phyloP scores from a whole-genome alignment of 2,888 invertebrate species.

The Rhogogaster chlorosoma region DNA sequence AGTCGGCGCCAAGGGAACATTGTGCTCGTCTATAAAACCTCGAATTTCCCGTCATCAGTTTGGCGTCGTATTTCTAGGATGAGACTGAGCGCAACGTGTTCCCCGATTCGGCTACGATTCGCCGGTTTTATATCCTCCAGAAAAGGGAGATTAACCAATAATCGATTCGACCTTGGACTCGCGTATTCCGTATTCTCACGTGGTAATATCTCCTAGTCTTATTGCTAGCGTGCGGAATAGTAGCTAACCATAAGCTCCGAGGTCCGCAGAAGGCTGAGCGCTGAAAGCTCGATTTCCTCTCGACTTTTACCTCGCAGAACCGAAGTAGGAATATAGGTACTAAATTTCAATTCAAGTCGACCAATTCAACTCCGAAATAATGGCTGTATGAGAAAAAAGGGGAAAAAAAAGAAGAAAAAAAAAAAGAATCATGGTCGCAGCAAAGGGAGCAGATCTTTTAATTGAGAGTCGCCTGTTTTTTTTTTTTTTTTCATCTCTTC shows the following conservation, averaged over 20 bases:
- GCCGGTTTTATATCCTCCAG: not conserved
- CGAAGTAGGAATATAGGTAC: not conserved
- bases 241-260: not conserved
- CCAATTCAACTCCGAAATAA: not conserved
- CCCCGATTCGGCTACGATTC: not conserved
- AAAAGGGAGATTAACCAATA: conserved; percentile 45
- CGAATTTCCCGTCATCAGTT: conserved; percentile 61
- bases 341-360: not conserved
- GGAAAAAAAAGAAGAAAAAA: not conserved
- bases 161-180: conserved; percentile 34
- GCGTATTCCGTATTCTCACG: conserved; percentile 13
- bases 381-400: not conserved
- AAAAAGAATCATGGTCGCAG: not conserved
- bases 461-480: not conserved
- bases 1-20: conserved; percentile 53
- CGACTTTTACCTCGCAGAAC: not conserved
- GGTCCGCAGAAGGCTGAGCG: not conserved
- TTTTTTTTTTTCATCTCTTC: not conserved
- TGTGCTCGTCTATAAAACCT: conserved; percentile 59
- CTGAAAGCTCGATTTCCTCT: conserved; percentile 1
- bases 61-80: conserved; percentile 33
- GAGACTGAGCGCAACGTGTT: not conserved
- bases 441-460: not conserved
- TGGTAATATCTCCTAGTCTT: not conserved
- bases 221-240: conserved; percentile 9